Percentiles rank a stretch among this genome's conserved stretches.
phyloP scores from a whole-genome alignment of 1,140 invertebrate genomes.

The Papilio polytes region DNA sequence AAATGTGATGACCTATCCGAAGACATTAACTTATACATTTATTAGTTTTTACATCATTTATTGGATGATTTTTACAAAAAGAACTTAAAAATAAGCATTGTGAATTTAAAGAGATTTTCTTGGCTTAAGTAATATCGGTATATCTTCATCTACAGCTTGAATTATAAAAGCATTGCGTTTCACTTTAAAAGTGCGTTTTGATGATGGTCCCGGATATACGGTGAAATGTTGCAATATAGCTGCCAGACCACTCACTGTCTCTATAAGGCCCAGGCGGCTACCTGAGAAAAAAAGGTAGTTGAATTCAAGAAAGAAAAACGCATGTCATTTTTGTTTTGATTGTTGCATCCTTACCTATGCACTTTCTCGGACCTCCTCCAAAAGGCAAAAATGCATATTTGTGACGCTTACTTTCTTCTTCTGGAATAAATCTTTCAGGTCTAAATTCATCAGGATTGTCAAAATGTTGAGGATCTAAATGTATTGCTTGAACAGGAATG shows the following conservation, averaged over 20 bases:
- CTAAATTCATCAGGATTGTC: constrained; percentile 14
- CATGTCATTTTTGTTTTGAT: not conserved
- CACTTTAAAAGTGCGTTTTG: constrained; percentile 11
- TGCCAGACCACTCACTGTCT: constrained; percentile 11
- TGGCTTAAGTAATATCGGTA: constrained; percentile 23
- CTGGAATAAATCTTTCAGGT: constrained; percentile 15
- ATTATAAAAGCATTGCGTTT: constrained; percentile 17
- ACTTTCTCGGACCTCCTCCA: constrained; percentile 21
- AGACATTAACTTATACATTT: no score
- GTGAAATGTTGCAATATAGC: constrained; percentile 23
- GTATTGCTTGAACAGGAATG: constrained; percentile 44
- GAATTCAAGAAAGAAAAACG: not conserved
- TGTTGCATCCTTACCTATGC: not conserved
- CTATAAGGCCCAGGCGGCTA: constrained; percentile 15
- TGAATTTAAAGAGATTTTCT: not conserved
- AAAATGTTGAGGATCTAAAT: constrained; percentile 24
- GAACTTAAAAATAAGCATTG: not conserved
- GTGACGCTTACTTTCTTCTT: constrained; percentile 23
- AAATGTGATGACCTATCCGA: no score
- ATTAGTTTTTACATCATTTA: not conserved
- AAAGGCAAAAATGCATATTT: constrained; percentile 28
- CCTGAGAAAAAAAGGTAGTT: not conserved
- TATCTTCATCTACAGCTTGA: constrained; percentile 9
- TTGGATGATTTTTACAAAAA: not conserved
- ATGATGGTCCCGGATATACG: not conserved